Base-by-base conservation (phyloP, 2,797 vertebrate species). In the Salmo trutta region DNA sequence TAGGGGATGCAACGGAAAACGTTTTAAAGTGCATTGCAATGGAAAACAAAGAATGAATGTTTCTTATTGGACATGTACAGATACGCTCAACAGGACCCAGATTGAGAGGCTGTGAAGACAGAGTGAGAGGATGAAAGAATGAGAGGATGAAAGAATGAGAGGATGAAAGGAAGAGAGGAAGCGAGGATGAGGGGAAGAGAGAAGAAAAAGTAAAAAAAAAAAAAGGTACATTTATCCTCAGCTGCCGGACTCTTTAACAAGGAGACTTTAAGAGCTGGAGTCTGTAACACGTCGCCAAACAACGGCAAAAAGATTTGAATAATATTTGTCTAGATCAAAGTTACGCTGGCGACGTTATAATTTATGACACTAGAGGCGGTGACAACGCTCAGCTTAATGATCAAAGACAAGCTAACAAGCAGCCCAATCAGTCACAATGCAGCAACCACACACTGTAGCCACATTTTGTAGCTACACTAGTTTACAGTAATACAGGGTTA, bases 311-410 rank as follows among this genome's bases (percentile, higher is more conserved):
- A 76, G 78, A 75, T 21, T 3, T 1, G 73, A 59, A 77, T 88
- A 82, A 82, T 86, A 89, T 89, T 88, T 87, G 84, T 81, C 53
- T 36, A 83, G 84, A 88, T 89, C 87, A 88, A 90, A 88, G 86
- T 80, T 81, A 15, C 70, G 75, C 70, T 27, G 76, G 75, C 75
- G 74, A 82, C 76, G 80, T 83, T 81, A 74, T 87, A 86, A 88
- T 80, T 84, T 79, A 87, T 84, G 86, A 86, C 82, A 83, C 77
- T 81, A 74, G 87, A 86, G 80, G 83, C 77, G 27, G 78, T 79
- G 78, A 84, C 87, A 80, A 74, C n/a, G 85, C 85, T 85, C 78
- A 82, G 81, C 81, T 64, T 86, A 86, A 84, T 88, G 82, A 88
- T 88, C 85, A 88, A 86, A 90, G 85, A 85, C 86, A 80, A 71